Evolutionary conservation across 2,888 invertebrate genomes (phyloP).

Genomic region (Stenodema calcarata): DNA sequence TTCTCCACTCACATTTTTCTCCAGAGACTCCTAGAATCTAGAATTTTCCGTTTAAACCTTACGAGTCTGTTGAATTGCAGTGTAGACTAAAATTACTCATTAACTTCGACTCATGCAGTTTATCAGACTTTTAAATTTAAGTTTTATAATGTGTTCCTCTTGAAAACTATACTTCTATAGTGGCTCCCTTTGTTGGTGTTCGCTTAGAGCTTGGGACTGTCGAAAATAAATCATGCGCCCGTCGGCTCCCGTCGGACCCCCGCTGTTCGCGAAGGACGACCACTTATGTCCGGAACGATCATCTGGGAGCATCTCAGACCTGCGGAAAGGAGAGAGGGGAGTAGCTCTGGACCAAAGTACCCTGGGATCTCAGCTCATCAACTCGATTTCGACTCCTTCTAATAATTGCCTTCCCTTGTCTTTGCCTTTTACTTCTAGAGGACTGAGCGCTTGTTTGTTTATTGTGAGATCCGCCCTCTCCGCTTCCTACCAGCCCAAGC

Average conservation of each 20-base stretch:
- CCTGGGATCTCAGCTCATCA: background rate
- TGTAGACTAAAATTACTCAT: too few species aligned
- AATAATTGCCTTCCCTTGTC: background rate
- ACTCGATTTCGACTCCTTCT: background rate
- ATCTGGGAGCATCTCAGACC: background rate
- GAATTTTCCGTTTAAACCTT: too few species aligned
- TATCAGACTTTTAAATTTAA: background rate
- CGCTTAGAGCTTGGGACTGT: background rate
- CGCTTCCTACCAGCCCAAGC: background rate
- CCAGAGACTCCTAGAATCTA: too few species aligned
- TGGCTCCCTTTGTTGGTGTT: background rate
- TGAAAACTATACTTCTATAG: background rate
- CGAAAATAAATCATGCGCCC: conserved; percentile 5
- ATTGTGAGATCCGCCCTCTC: background rate
- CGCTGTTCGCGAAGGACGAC: conserved; percentile 15
- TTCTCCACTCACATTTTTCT: too few species aligned
- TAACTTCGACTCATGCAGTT: too few species aligned
- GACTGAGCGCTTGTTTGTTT: background rate
- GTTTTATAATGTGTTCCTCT: background rate
- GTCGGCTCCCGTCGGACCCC: conserved; percentile 23
- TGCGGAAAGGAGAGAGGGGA: background rate
- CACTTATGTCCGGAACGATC: conserved; percentile 16
- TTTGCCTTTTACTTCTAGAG: background rate
- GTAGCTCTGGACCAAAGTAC: background rate
- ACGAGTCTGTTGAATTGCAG: too few species aligned